Conservation (phyloP, 2,888 invertebrate species). For the Poecilobothrus nobilitatus region DNA sequence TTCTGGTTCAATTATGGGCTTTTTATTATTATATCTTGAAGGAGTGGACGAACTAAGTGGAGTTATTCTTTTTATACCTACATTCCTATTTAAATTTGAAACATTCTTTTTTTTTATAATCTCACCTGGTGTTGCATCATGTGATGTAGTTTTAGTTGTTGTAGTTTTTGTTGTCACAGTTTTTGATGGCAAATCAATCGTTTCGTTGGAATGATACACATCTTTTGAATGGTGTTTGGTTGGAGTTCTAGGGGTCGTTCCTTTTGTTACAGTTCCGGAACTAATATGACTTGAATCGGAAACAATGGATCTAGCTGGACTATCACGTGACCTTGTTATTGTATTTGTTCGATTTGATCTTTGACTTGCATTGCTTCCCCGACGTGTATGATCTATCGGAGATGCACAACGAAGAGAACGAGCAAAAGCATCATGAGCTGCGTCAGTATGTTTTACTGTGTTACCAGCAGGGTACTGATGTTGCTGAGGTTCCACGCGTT, state of each 20-base stretch:
- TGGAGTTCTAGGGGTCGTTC: slow-evolving; percentile 26
- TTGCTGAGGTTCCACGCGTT: slow-evolving; percentile 21
- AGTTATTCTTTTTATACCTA: slow-evolving; percentile 19
- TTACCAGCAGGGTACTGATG: slow-evolving; percentile 18
- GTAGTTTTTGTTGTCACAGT: slow-evolving; percentile 20
- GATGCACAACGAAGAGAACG: slow-evolving; percentile 60
- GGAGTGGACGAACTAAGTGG: slow-evolving; percentile 26
- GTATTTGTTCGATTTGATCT: slow-evolving; percentile 33
- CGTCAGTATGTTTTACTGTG: slow-evolving; percentile 45
- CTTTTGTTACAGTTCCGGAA: slow-evolving; percentile 23
- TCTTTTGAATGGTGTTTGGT: slow-evolving; percentile 31
- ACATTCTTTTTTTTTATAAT: slow-evolving; percentile 4
- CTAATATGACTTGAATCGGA: slow-evolving; percentile 27
- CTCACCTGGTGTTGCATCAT: slow-evolving; percentile 9
- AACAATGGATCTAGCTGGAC: slow-evolving; percentile 31
- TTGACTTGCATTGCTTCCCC: slow-evolving; percentile 41
- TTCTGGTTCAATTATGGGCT: slow-evolving; percentile 14
- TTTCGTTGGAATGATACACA: slow-evolving; percentile 31
- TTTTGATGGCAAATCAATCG: slow-evolving; percentile 25
- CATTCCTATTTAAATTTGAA: slow-evolving; percentile 9
- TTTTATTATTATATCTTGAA: slow-evolving; percentile 34
- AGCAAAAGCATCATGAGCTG: slow-evolving; percentile 69
- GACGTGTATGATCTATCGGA: slow-evolving; percentile 49
- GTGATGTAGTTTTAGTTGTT: slow-evolving; percentile 13
- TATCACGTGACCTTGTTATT: slow-evolving; percentile 30